Evolutionary conservation across 1,140 invertebrate genomes (phyloP).

Genomic region (Hestina assimilis): DNA sequence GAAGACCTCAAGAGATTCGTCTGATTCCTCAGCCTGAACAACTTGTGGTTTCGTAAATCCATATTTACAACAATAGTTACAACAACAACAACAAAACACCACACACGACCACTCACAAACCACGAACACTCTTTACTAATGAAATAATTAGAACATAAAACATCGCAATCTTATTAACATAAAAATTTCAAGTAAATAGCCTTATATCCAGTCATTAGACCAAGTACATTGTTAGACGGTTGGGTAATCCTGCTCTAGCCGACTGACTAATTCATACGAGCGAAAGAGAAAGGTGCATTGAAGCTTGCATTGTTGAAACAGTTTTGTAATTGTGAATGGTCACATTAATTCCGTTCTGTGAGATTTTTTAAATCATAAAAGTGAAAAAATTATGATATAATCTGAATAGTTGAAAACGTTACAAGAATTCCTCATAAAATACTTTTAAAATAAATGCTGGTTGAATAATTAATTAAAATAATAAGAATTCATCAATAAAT

Average conservation of each 20-base stretch:
- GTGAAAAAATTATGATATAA: constrained; percentile 19
- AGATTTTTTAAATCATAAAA: constrained; percentile 12
- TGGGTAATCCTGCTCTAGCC: constrained; percentile 48
- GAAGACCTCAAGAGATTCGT: constrained; percentile 53
- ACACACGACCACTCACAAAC: constrained; percentile 63
- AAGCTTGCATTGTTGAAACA: constrained; percentile 46
- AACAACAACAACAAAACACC: constrained; percentile 35
- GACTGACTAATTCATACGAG: constrained; percentile 29
- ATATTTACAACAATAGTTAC: constrained; percentile 43
- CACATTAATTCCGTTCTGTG: constrained; percentile 17
- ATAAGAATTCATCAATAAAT: too few relatives aligned
- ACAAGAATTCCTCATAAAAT: too few relatives aligned
- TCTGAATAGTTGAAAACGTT: not conserved
- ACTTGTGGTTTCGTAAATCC: constrained; percentile 63
- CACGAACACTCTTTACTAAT: constrained; percentile 58
- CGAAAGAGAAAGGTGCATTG: constrained; percentile 45
- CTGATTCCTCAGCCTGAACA: constrained; percentile 53
- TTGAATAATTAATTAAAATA: too few relatives aligned
- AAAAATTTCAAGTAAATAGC: constrained; percentile 74
- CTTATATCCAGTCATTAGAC: constrained; percentile 58
- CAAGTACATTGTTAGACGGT: constrained; percentile 45
- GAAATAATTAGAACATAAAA: constrained; percentile 61
- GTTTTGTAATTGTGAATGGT: constrained; percentile 43
- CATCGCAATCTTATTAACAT: constrained; percentile 75
- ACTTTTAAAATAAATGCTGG: too few relatives aligned